Evolutionary conservation across 2,888 invertebrate genomes (phyloP), one percentile per base, ranked within the genome.

Genomic region (Agrochola lota): DNA sequence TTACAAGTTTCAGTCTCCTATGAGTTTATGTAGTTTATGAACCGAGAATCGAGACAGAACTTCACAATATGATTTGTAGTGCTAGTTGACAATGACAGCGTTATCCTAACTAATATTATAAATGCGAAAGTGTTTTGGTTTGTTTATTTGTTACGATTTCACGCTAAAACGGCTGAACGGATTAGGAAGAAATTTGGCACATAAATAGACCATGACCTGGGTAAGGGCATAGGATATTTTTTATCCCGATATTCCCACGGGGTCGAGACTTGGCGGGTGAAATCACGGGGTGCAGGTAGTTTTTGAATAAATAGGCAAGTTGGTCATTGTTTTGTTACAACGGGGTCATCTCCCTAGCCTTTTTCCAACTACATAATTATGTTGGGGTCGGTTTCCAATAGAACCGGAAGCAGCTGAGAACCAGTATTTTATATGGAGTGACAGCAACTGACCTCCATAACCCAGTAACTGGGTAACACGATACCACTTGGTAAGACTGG

Each of bases 21-120:
- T n/a, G 35, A 82, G 59, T 80, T 78, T 52, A 57, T 71, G 17
- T 12, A 74, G 26, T 72, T 57, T 30, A 30, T 57, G 69, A 12
- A 26, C n/a, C 15, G 26, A 35, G n/a, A 60, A 71, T 78, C 1
- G n/a, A 49, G 49, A 35, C 43, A n/a, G 8, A 68, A 71, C 30
- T 74, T 59, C 15, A 11, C n/a, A 67, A 74, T 60, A 7, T 63
- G 52, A 74, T 74, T 71, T 68, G 71, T 49, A 12, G 26, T 20
- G 4, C 49, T 66, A 15, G 40, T 63, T 40, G n/a, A 23, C 26
- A n/a, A 12, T 67, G 20, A 15, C 20, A 20, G 11, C 15, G 17
- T 62, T 77, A 49, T 15, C 4, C 40, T 40, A 40, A 40, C 40
- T 40, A 40, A 40, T 40, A 40, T 40, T 40, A 8, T 40, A 40